Evolutionary conservation across 2,797 vertebrate genomes (phyloP).

Genomic region (Trachops cirrhosus): DNA sequence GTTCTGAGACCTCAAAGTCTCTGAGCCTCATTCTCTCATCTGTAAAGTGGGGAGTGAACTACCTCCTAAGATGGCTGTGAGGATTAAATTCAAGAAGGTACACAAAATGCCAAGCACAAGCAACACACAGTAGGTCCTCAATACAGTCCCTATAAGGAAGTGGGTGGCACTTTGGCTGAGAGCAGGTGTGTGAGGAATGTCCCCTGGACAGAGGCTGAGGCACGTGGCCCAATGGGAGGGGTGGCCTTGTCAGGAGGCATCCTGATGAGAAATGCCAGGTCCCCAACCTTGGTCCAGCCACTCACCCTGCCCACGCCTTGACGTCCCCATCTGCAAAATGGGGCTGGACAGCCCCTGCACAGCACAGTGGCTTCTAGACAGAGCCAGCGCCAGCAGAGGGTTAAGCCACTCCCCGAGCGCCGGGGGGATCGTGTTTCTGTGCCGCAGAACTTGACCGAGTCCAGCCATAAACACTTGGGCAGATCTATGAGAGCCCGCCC

Average conservation of each 20-base stretch:
- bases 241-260: not conserved
- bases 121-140: not conserved
- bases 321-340: not conserved
- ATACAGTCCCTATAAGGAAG: not conserved
- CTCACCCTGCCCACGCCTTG: not conserved
- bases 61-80: not conserved
- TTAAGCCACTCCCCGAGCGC: slow-evolving; percentile 73
- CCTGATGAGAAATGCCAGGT: not conserved
- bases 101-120: accelerated
- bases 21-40: not conserved
- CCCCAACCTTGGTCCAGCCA: not conserved
- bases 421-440: slow-evolving; percentile 74
- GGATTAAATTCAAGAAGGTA: not conserved
- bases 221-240: not conserved
- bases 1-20: not conserved
- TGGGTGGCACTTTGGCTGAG: not conserved
- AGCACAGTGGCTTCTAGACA: not conserved
- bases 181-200: accelerated
- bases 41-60: not conserved
- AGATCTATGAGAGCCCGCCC: slow-evolving; percentile 80
- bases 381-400: slow-evolving; percentile 61
- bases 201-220: not conserved
- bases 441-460: slow-evolving; percentile 79
- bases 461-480: slow-evolving; percentile 79
- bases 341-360: not conserved